These are phyloP conservation scores for Scalopus aquaticus DNA, from an alignment of 2,113 vertebrate species.

Conservation along the genomic window DNA sequence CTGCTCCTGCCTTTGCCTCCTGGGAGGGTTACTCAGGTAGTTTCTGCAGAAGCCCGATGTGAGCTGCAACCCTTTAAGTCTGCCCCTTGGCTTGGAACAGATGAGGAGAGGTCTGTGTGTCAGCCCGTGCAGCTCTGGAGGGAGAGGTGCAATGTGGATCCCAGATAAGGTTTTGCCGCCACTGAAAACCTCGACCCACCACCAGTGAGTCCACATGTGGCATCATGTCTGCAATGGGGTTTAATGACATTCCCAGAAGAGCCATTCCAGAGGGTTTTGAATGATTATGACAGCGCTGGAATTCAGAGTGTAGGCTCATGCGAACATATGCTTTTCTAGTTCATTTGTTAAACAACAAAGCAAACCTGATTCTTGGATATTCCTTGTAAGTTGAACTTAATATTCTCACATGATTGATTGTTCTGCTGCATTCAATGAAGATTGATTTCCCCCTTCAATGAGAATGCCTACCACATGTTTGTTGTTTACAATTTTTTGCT, in stretches of 20 bases:
- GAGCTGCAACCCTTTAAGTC: background rate
- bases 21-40: background rate
- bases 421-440: background rate
- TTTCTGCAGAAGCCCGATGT: background rate
- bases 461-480: background rate
- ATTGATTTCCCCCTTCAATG: background rate
- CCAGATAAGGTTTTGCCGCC: background rate
- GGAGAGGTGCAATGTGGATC: no score
- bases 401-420: background rate
- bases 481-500: background rate
- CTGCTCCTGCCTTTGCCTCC: background rate
- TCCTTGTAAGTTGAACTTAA: background rate
- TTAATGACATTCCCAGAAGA: background rate
- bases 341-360: background rate
- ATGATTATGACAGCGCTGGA: no score
- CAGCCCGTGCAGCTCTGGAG: background rate
- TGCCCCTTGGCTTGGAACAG: background rate
- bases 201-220: rapidly evolving
- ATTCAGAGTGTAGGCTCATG: background rate
- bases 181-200: background rate
- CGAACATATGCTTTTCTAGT: background rate
- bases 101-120: background rate
- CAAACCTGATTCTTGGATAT: background rate
- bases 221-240: background rate
- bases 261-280: background rate